Evolutionary conservation across 1,140 invertebrate species (phyloP).

Genomic region (Campoletis sonorensis): DNA sequence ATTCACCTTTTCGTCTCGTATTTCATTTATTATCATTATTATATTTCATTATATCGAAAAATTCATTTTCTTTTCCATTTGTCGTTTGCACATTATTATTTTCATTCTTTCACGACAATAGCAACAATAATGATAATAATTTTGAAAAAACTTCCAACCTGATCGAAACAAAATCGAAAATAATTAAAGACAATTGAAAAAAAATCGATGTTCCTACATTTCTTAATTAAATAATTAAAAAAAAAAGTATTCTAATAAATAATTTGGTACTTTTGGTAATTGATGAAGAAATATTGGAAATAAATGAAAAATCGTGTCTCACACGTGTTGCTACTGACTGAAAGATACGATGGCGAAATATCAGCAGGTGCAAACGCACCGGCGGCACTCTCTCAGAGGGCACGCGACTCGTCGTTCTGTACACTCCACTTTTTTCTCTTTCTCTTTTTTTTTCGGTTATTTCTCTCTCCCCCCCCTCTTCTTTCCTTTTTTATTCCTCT

Average conservation of each 20-base stretch:
- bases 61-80: background rate
- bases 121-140: background rate
- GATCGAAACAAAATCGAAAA: too few species aligned
- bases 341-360: slow-evolving; percentile 20
- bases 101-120: background rate
- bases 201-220: too few species aligned
- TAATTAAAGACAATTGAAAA: too few species aligned
- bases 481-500: background rate
- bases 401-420: slow-evolving; percentile 32
- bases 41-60: background rate
- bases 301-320: too few species aligned
- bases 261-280: background rate
- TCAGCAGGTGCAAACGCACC: slow-evolving; percentile 32
- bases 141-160: too few species aligned
- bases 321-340: background rate
- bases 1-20: slow-evolving; percentile 20
- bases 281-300: too few species aligned
- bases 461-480: background rate
- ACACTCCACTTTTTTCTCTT: background rate
- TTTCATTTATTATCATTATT: slow-evolving; percentile 17
- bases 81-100: background rate
- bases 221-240: too few species aligned
- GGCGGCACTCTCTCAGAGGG: slow-evolving; percentile 19
- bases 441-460: background rate
- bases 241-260: too few species aligned